Evolutionary conservation across 2,113 vertebrate species (phyloP).

Genomic region (Hyperopisus bebe): DNA sequence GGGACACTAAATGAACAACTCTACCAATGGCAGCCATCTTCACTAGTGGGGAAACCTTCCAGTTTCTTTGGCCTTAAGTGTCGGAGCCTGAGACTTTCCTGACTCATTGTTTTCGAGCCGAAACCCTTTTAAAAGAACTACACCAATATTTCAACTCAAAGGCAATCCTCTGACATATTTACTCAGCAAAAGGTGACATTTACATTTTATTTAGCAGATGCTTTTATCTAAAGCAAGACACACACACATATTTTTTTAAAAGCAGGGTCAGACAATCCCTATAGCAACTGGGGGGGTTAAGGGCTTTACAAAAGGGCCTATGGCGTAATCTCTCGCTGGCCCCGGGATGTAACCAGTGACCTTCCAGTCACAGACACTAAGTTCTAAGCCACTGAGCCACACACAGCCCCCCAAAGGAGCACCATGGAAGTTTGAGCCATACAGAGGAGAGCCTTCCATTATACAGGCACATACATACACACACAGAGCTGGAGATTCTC

Average conservation of each 20-base stretch:
- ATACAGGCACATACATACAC: neutral
- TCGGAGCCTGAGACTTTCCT: neutral
- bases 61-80: neutral
- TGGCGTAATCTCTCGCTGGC: neutral
- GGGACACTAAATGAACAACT: neutral
- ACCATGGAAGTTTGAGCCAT: neutral
- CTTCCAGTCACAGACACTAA: neutral
- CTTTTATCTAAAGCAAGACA: neutral
- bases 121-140: neutral
- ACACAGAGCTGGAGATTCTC: neutral
- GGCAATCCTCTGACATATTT: neutral
- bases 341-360: neutral
- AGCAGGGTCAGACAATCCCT: neutral
- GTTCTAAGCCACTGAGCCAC: neutral
- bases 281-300: neutral
- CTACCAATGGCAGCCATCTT: neutral
- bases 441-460: neutral
- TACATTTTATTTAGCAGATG: neutral
- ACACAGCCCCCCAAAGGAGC: neutral
- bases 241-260: neutral
- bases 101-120: neutral
- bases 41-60: neutral
- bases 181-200: neutral
- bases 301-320: neutral
- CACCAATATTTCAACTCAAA: neutral